Percentiles rank a stretch among this genome's conserved stretches.
Conservation (phyloP, 2,888 invertebrate genomes). For the Hetaerina titia region DNA sequence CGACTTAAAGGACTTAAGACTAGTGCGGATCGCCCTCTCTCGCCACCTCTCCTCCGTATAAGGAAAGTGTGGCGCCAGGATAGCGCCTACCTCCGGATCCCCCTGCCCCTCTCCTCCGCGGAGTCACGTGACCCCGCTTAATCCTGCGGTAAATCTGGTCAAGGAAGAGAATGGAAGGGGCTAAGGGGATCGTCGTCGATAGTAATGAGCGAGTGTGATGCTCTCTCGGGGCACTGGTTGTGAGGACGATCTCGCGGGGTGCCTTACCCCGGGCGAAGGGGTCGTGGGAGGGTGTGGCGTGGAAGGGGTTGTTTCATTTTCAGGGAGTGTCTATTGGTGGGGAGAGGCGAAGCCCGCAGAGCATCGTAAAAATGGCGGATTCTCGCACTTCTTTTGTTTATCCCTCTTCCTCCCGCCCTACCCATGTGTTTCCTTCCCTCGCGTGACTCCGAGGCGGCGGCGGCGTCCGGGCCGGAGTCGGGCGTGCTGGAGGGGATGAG, state of each 20-base stretch:
- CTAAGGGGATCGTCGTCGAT: not conserved
- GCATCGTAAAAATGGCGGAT: constrained; percentile 26
- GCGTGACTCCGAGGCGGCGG: constrained; percentile 27
- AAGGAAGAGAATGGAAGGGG: not conserved
- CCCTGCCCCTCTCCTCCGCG: not conserved
- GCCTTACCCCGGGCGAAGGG: too few species aligned
- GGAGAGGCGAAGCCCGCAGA: constrained; percentile 9
- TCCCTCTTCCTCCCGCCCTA: not conserved
- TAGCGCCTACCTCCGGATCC: not conserved
- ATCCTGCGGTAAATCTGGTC: constrained; percentile 25
- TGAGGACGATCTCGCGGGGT: not conserved
- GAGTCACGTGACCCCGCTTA: not conserved
- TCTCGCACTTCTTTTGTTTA: constrained; percentile 12
- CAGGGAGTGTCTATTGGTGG: too few species aligned
- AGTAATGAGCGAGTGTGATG: not conserved
- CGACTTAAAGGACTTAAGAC: not conserved
- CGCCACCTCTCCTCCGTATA: constrained; percentile 16
- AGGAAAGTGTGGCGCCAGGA: constrained; percentile 1
- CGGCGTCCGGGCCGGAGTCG: not conserved
- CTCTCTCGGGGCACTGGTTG: not conserved
- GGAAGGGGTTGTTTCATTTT: too few species aligned
- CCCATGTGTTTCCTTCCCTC: not conserved
- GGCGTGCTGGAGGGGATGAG: not conserved
- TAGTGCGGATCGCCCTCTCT: not conserved
- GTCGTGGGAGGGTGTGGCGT: too few species aligned